Percentiles rank a stretch among this genome's conserved stretches.
Evolutionary conservation across 2,797 vertebrate species (phyloP).

Genomic region (Sebastes hubbsi): DNA sequence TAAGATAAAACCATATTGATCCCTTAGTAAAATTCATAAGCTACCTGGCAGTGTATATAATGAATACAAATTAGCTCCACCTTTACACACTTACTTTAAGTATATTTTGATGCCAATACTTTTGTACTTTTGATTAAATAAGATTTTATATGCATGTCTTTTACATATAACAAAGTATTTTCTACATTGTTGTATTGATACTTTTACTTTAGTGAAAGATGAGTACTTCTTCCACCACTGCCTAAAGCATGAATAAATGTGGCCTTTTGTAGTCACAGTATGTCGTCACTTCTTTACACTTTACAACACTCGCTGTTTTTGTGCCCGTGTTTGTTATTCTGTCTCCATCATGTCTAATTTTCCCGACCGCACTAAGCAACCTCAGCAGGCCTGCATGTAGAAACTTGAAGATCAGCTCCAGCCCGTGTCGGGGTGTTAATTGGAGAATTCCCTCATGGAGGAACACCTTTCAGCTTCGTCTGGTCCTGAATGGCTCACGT

Average conservation of each 20-base stretch:
- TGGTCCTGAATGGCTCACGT: constrained; percentile 1
- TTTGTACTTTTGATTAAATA: too few species aligned
- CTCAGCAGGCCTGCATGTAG: constrained; percentile 29
- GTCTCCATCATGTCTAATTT: not conserved
- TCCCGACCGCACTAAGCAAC: not conserved
- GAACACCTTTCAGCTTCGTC: constrained; percentile 35
- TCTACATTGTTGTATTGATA: too few species aligned
- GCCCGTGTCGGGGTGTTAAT: constrained; percentile 62
- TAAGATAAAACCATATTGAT: too few species aligned
- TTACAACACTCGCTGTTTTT: not conserved
- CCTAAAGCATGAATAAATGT: not conserved
- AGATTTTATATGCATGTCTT: too few species aligned
- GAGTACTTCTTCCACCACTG: not conserved
- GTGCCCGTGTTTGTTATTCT: not conserved
- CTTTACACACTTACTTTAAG: too few species aligned
- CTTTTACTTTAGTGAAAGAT: too few species aligned
- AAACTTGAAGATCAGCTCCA: constrained; percentile 36
- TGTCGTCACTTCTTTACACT: not conserved
- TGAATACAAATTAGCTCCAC: too few species aligned
- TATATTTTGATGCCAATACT: too few species aligned
- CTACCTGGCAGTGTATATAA: too few species aligned
- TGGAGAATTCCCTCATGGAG: constrained; percentile 49
- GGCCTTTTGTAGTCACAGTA: not conserved
- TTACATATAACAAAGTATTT: too few species aligned
- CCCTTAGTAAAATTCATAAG: too few species aligned